Evolutionary conservation across 2,113 vertebrate genomes (phyloP).

Genomic region (Bolborhynchus lineola): DNA sequence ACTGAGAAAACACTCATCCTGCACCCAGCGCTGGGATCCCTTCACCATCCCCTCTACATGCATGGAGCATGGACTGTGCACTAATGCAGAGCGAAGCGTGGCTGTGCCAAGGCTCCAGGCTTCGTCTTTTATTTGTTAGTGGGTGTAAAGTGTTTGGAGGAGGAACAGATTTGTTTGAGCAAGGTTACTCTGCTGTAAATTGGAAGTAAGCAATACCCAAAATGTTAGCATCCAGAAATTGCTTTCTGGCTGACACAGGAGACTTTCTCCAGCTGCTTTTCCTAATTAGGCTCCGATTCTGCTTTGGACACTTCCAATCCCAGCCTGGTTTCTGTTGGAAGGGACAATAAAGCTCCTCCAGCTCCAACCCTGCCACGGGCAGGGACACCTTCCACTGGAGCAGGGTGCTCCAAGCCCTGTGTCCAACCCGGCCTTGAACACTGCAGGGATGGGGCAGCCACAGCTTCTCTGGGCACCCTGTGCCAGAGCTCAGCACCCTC

Average conservation of each 20-base stretch:
- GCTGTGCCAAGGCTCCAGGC: not conserved
- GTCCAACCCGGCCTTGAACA: too few species aligned
- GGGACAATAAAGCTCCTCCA: not conserved
- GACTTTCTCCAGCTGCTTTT: not conserved
- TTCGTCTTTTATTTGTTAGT: not conserved
- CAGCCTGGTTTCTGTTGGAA: not conserved
- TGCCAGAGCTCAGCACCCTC: not conserved
- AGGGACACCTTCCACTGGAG: not conserved
- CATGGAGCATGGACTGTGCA: not conserved
- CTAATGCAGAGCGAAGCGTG: rapidly evolving
- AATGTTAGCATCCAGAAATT: not conserved
- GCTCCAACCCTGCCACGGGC: not conserved
- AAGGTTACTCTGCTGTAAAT: not conserved
- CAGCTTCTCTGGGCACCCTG: too few species aligned
- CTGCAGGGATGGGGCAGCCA: too few species aligned
- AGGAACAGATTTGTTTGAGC: not conserved
- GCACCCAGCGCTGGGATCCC: not conserved
- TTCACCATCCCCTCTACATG: too few species aligned
- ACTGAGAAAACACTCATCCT: rapidly evolving
- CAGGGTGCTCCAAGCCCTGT: not conserved
- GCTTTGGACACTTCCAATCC: not conserved
- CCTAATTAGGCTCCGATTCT: not conserved
- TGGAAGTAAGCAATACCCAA: not conserved
- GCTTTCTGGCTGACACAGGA: not conserved
- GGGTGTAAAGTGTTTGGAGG: not conserved